phyloP scores from a whole-genome alignment of 2,888 invertebrate genomes.

The Polyploca ridens region DNA sequence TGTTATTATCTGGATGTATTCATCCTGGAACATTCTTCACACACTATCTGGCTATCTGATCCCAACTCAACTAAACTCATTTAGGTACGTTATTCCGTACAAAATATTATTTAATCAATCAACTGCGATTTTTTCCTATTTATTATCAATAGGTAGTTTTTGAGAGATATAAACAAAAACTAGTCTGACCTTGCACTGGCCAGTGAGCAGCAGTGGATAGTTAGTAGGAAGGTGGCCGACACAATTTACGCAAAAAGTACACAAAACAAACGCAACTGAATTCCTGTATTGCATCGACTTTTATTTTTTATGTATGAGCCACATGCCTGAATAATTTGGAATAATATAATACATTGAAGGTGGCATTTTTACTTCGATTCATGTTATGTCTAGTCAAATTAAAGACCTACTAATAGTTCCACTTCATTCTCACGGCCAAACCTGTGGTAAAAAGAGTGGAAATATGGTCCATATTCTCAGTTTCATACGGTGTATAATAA shows the following conservation, averaged over 20 bases:
- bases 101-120: background rate
- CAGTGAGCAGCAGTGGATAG: background rate
- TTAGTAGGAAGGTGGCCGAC: background rate
- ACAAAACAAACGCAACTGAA: slow-evolving; percentile 34
- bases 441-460: too few species aligned
- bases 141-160: background rate
- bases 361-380: background rate
- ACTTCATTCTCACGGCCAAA: too few species aligned
- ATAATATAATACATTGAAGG: background rate
- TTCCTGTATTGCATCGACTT: slow-evolving; percentile 30
- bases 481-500: too few species aligned
- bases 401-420: too few species aligned
- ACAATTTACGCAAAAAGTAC: background rate
- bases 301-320: slow-evolving; percentile 10
- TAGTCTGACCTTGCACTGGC: slow-evolving; percentile 27
- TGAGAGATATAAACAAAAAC: slow-evolving; percentile 21
- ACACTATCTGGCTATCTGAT: too few species aligned
- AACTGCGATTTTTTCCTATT: background rate
- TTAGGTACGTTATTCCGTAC: too few species aligned
- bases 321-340: background rate
- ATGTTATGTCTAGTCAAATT: background rate
- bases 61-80: too few species aligned
- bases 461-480: too few species aligned
- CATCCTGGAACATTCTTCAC: too few species aligned
- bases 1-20: too few species aligned